Conservation (phyloP, 2,113 vertebrate species). For the Orcinus orca region DNA sequence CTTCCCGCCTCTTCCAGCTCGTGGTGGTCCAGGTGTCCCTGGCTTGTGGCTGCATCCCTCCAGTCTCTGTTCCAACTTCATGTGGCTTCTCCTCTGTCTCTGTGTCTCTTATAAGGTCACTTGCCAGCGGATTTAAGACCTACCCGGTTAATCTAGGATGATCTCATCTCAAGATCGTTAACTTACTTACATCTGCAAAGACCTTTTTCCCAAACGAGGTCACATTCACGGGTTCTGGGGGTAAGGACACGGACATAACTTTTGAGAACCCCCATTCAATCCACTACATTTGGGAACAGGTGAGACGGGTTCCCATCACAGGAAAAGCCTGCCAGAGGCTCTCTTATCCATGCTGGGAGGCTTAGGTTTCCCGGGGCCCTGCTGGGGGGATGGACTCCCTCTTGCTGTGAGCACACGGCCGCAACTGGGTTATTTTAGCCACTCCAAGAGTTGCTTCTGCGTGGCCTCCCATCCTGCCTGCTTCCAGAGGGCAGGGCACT, state of each 20-base stretch:
- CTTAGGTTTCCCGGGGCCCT: not conserved
- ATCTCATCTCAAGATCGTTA: not conserved
- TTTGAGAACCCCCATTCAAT: not conserved
- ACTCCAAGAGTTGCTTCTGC: not conserved
- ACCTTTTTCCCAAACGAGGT: not conserved
- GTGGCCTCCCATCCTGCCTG: not conserved
- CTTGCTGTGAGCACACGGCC: accelerated
- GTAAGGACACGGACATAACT: accelerated
- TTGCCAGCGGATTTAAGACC: not conserved
- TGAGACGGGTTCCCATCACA: too few species aligned
- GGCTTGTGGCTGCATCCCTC: not conserved
- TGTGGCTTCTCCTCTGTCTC: not conserved
- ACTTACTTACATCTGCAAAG: not conserved
- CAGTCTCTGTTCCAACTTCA: not conserved
- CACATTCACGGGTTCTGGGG: too few species aligned
- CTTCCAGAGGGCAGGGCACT: not conserved
- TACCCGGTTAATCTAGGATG: too few species aligned
- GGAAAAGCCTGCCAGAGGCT: not conserved
- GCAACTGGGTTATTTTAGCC: not conserved
- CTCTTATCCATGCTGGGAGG: too few species aligned
- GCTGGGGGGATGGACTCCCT: not conserved
- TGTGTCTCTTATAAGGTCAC: not conserved
- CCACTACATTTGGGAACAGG: too few species aligned
- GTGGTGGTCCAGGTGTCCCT: not conserved
- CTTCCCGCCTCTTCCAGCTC: too few species aligned